Percentiles rank a stretch among this genome's conserved stretches.
Conservation (phyloP, 2,797 vertebrate genomes). For the Tenualosa ilisha region DNA sequence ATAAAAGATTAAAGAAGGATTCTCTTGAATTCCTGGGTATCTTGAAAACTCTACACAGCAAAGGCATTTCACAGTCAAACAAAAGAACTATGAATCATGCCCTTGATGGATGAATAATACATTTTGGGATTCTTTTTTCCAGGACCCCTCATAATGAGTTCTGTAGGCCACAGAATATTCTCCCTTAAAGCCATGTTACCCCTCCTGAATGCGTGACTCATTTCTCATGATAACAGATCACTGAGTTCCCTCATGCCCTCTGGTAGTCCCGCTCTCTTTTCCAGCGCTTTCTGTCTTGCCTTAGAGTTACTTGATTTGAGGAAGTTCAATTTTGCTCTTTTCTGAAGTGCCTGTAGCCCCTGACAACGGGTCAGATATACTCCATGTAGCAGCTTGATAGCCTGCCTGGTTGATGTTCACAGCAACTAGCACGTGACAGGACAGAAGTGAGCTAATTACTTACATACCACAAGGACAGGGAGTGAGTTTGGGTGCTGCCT, state of each 20-base stretch:
- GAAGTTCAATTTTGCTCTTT: neutral
- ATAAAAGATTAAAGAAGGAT: neutral
- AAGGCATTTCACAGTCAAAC: neutral
- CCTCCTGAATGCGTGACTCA: neutral
- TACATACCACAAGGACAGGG: neutral
- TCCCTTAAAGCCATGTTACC: neutral
- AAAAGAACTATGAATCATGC: neutral
- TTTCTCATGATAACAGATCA: neutral
- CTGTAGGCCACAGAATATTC: neutral
- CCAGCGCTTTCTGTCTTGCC: neutral
- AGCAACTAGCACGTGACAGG: neutral
- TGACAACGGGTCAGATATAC: neutral
- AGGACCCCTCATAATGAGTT: neutral
- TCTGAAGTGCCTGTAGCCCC: neutral
- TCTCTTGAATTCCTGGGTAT: neutral
- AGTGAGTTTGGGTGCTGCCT: neutral
- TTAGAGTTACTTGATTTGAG: neutral
- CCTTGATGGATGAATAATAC: slow-evolving; percentile 1
- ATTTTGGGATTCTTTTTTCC: neutral
- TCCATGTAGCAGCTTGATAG: neutral
- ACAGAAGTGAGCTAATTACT: neutral
- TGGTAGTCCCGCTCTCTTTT: neutral
- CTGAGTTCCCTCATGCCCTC: neutral
- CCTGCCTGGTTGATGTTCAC: neutral
- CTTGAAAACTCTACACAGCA: neutral